Conservation (phyloP, 2,888 invertebrate genomes). For the Geotrupes spiniger region DNA sequence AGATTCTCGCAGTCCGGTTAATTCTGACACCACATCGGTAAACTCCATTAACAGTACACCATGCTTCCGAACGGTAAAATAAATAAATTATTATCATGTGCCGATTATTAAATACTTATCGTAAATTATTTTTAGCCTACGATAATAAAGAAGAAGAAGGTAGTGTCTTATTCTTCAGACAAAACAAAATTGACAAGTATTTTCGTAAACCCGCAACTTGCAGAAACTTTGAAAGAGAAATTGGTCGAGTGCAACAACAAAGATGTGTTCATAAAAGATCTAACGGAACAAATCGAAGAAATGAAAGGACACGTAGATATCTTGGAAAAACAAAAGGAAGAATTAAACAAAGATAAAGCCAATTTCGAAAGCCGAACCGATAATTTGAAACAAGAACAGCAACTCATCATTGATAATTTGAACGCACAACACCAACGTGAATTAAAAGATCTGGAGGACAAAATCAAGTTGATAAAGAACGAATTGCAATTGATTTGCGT, state of each 20-base stretch:
- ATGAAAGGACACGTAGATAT: slow-evolving; percentile 50
- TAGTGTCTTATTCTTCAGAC: slow-evolving; percentile 21
- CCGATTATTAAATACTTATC: no score
- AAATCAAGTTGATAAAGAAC: slow-evolving; percentile 37
- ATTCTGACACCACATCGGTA: slow-evolving; percentile 37
- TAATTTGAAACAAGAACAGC: slow-evolving; percentile 48
- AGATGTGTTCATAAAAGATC: slow-evolving; percentile 52
- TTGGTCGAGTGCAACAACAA: slow-evolving; percentile 55
- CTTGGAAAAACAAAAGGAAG: slow-evolving; percentile 47
- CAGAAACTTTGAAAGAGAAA: slow-evolving; percentile 54
- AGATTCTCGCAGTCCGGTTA: slow-evolving; percentile 42
- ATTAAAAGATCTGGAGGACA: slow-evolving; percentile 44
- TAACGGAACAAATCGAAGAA: slow-evolving; percentile 53
- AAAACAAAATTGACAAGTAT: slow-evolving; percentile 16
- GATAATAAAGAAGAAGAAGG: slow-evolving; percentile 36
- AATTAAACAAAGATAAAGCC: slow-evolving; percentile 46
- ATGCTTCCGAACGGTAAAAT: slow-evolving; percentile 49
- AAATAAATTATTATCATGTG: no score
- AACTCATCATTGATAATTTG: slow-evolving; percentile 45
- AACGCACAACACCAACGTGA: slow-evolving; percentile 40
- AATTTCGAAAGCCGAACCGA: slow-evolving; percentile 49
- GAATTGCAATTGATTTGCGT: slow-evolving; percentile 21
- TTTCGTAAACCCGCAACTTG: slow-evolving; percentile 4
- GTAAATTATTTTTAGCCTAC: slow-evolving; percentile 17
- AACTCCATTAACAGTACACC: slow-evolving; percentile 34